Conservation (phyloP, 2,113 vertebrate species). For the Actenoides lindsayi region DNA sequence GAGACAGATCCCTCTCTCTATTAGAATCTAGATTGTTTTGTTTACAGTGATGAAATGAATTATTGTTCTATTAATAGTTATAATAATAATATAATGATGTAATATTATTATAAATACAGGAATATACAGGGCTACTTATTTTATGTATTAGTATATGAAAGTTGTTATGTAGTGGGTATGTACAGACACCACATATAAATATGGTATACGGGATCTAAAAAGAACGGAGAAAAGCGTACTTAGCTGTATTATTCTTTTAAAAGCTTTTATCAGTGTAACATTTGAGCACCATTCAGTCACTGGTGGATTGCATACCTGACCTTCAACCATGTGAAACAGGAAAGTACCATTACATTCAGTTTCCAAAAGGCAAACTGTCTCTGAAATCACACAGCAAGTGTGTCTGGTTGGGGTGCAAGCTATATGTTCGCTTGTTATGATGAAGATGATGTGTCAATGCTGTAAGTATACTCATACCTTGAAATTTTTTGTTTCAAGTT, state of each 20-base stretch:
- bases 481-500: neutral
- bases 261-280: neutral
- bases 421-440: neutral
- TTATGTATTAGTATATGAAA: neutral
- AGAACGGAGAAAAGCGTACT: neutral
- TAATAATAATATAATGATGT: neutral
- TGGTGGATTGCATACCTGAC: neutral
- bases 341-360: neutral
- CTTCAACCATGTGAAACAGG: neutral
- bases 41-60: neutral
- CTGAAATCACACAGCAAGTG: neutral
- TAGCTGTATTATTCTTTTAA: neutral
- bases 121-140: neutral
- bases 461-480: neutral
- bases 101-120: no score
- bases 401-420: neutral
- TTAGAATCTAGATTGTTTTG: neutral
- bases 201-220: neutral
- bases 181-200: neutral
- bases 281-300: neutral
- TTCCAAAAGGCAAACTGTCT: neutral
- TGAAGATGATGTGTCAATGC: neutral
- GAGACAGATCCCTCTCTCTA: neutral
- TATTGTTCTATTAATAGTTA: neutral
- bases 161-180: neutral